Percentiles rank a stretch among this genome's conserved stretches.
Evolutionary conservation across 2,888 invertebrate genomes (phyloP).

Genomic region (Chymomyza caudatula): DNA sequence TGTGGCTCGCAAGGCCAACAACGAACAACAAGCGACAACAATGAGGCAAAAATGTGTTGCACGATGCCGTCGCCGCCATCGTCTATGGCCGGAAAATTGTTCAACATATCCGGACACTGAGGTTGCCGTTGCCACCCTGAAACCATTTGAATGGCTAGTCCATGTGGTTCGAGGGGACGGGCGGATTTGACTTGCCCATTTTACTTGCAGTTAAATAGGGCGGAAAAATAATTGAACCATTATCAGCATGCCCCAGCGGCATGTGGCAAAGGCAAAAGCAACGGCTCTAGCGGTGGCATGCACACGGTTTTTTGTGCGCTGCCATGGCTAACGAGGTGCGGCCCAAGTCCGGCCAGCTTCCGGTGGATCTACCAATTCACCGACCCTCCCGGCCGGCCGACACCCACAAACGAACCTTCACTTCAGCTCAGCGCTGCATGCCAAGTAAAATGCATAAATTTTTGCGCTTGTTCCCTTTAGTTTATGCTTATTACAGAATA

Average conservation of each 20-base stretch:
- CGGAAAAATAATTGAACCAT: constrained; percentile 88
- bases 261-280: not conserved
- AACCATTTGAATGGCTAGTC: not conserved
- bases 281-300: not conserved
- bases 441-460: constrained; percentile 30
- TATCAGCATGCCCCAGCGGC: constrained; percentile 52
- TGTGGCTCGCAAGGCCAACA: constrained; percentile 44
- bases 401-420: not conserved
- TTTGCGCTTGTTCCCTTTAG: constrained; percentile 30
- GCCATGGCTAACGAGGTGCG: not conserved
- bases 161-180: not conserved
- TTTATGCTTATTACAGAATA: constrained; percentile 49
- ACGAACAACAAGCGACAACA: not conserved
- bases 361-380: not conserved
- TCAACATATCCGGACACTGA: constrained; percentile 56
- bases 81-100: constrained; percentile 61
- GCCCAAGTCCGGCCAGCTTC: not conserved
- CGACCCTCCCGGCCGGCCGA: not conserved
- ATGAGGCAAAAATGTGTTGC: constrained; percentile 28
- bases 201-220: constrained; percentile 84
- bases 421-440: not conserved
- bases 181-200: constrained; percentile 26
- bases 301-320: not conserved
- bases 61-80: constrained; percentile 28
- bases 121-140: constrained; percentile 25